Evolutionary conservation across 1,140 invertebrate genomes (phyloP), one percentile per base, ranked within the genome.

Genomic region (Drosophila fuyamai): DNA sequence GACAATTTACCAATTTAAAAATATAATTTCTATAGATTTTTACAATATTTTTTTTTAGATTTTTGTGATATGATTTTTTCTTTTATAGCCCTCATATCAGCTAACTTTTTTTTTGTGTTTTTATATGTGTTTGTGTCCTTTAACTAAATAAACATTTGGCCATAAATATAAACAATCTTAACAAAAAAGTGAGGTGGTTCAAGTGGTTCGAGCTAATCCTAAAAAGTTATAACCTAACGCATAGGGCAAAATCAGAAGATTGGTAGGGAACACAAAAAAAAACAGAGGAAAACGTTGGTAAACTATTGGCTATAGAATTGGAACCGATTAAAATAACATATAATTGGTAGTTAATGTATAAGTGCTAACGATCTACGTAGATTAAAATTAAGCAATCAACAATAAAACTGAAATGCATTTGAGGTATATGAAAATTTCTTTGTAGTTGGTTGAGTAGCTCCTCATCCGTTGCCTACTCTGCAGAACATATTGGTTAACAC

Each of bases 351-450:
- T 55, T 53, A 46, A 59, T 47, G 46, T 47, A 59, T 67, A 51
- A 53, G 59, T 61, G 59, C 59, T 61, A 61, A 61, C 47, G 47
- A 38, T 70, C 62, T 78, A 46, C 57, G 46, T 78, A 68, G 43
- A 77, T 67, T 90, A 83, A 75, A 74, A 80, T 90, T 74, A 81
- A 79, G 83, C 83, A 86, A 89, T 88, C 82, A 89, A 89, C 85
- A 89, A 90, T 89, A 85, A 90, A 92, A 92, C 86, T 91, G 90
- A 92, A 92, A 92, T 92, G 90, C 90, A 89, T 91, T 73, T 92
- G 90, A 92, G 90, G 90, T 92, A 92, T 92, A 92, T 92, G 79
- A 90, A 92, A 92, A 89, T 92, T 92, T 90, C 82, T 91, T 92
- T 90, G 79, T 90, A 89, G 90, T 91, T 88, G 82, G 77, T 89